phyloP scores from a whole-genome alignment of 2,113 vertebrate genomes.

The Oncorhynchus mykiss region DNA sequence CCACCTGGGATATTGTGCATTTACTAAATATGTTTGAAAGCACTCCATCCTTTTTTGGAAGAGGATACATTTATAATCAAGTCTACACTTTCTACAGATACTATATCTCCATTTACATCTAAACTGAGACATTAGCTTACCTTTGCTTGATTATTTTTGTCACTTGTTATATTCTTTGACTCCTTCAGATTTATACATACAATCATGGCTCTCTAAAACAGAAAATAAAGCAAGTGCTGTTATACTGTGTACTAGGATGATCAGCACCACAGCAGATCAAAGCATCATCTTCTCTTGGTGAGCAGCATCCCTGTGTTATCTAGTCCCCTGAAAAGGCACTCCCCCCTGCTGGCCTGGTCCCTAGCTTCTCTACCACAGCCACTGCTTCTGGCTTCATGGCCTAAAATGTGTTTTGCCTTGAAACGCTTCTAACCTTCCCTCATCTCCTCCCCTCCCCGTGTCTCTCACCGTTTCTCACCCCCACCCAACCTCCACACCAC shows the following conservation, averaged over 20 bases:
- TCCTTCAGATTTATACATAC: background rate
- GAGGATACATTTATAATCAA: too few species aligned
- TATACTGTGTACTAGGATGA: too few species aligned
- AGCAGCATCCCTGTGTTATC: too few species aligned
- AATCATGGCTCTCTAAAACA: background rate
- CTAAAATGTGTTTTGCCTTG: conserved; percentile 40
- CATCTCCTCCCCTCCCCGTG: conserved; percentile 15
- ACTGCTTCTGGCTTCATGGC: background rate
- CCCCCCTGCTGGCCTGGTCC: conserved; percentile 18
- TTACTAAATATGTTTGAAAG: too few species aligned
- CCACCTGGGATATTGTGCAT: background rate
- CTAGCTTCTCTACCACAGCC: conserved; percentile 35
- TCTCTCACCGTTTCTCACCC: conserved; percentile 9
- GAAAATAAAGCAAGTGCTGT: too few species aligned
- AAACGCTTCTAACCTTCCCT: background rate
- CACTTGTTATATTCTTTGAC: background rate
- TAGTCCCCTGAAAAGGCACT: conserved; percentile 9
- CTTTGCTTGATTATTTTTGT: background rate
- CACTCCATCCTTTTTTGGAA: too few species aligned
- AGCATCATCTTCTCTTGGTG: too few species aligned
- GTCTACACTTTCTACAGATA: too few species aligned
- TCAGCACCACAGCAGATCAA: too few species aligned
- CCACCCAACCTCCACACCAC: conserved; percentile 40
- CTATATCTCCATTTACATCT: too few species aligned
- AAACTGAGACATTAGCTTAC: too few species aligned